Conservation (phyloP, 2,113 vertebrate species). For the Stegostoma tigrinum region DNA sequence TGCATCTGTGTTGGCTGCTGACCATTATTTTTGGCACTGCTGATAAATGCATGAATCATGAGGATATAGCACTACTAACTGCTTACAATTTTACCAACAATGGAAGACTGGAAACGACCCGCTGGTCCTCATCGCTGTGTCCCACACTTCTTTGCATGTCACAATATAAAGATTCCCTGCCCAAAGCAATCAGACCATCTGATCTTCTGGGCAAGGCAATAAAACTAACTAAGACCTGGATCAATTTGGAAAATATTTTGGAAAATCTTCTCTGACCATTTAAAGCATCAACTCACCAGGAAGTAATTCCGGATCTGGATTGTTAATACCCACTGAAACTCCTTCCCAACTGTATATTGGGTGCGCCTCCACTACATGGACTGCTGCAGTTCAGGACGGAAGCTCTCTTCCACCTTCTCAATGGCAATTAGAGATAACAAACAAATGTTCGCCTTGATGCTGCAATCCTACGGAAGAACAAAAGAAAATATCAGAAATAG, state of each 20-base stretch:
- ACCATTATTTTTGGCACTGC: not conserved
- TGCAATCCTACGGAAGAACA: no score
- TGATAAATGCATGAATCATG: constrained; percentile 14
- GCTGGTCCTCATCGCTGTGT: not conserved
- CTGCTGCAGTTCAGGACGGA: no score
- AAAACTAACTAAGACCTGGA: not conserved
- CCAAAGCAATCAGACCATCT: not conserved
- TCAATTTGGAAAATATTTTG: not conserved
- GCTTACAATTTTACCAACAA: not conserved
- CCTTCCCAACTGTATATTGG: not conserved
- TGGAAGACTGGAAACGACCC: not conserved
- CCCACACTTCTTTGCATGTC: not conserved
- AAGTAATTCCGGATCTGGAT: not conserved
- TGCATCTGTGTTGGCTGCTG: not conserved
- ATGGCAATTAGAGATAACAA: not conserved
- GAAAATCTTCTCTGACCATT: not conserved
- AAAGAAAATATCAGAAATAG: not conserved
- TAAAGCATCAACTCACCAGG: not conserved
- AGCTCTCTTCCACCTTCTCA: not conserved
- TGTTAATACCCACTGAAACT: not conserved
- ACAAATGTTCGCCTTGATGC: not conserved
- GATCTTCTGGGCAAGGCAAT: not conserved
- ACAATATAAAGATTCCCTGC: not conserved
- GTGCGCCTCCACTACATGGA: not conserved
- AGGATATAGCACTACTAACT: not conserved